Evolutionary conservation across 2,113 vertebrate species (phyloP), one percentile per base, ranked within the genome.

Genomic region (Australoheros scitulus): DNA sequence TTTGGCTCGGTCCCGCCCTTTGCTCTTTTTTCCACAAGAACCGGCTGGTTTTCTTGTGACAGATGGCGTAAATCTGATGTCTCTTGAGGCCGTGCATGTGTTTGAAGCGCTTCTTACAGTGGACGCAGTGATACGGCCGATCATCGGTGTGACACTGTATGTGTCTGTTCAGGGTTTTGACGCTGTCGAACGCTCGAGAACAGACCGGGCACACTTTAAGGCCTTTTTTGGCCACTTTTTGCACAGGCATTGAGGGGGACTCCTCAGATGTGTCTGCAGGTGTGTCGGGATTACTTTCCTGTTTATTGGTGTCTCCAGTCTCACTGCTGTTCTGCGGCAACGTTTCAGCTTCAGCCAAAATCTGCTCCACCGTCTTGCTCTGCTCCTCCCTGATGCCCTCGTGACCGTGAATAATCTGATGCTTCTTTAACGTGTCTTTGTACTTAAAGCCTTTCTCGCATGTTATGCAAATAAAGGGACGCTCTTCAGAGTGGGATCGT

Each of bases 381-480:
- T 90, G 57, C 14, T 95, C 94, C 81, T 94, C 93, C 2, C 89
- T 26, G 68, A 93, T 82, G 1, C 94, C 94, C 61, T 95, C 93
- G 29, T 95, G 94, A 0, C 93, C 91, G 36, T 94, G 93, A 22
- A 94, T 94, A 15, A 94, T 92, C 87, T 95, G 94, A 38, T 95
- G 94, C 84, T 95, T 95, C 85, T 94, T 95, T 52, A 95, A 8
- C 1, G 94, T 94, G 89, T 95, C 94, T 70, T 86, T 91, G 91
- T 94, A 95, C 84, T 95, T 95, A 79, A 95, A 95, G 77, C 94
- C 92, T 32, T 94, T 95, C 74, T 95, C 94, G 10, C 94, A 95
- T 1, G 90, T 65, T 43, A 94, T 4, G 10, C 94, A 95, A 5
- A 94, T 85, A 17, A 92, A 95, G 2, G 94, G 94, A 1, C 93